Conservation (phyloP, 2,888 invertebrate genomes). For the Silvanus unidentatus region DNA sequence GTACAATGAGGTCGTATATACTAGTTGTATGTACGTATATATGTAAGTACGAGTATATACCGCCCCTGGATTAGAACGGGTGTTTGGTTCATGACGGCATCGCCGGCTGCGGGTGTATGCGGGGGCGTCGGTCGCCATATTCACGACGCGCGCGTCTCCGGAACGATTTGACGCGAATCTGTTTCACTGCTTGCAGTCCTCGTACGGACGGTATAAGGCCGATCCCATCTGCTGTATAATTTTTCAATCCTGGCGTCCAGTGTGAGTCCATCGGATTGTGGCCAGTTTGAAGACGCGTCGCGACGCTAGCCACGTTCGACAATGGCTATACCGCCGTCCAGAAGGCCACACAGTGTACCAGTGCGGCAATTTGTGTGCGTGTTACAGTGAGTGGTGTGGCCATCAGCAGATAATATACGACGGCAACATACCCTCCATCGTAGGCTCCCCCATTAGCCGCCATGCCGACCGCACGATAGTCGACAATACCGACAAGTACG, state of each 20-base stretch:
- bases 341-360: slow-evolving; percentile 22
- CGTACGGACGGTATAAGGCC: slow-evolving; percentile 24
- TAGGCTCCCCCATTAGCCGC: slow-evolving; percentile 8
- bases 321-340: slow-evolving; percentile 34
- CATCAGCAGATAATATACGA: not conserved
- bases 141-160: slow-evolving; percentile 23
- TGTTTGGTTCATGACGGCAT: slow-evolving; percentile 5
- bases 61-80: not conserved
- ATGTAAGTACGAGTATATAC: not conserved
- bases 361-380: slow-evolving; percentile 33
- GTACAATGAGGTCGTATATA: no score
- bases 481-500: not conserved
- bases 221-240: slow-evolving; percentile 22
- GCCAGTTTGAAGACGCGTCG: slow-evolving; percentile 21
- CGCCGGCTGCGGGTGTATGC: slow-evolving; percentile 10
- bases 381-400: slow-evolving; percentile 26
- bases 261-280: slow-evolving; percentile 37
- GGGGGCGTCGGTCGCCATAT: slow-evolving; percentile 19
- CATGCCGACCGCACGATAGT: slow-evolving; percentile 14
- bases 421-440: not conserved
- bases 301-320: slow-evolving; percentile 24
- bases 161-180: slow-evolving; percentile 24
- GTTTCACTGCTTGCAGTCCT: slow-evolving; percentile 27
- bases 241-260: slow-evolving; percentile 6
- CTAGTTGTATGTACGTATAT: no score